Conservation (phyloP, 2,113 vertebrate genomes). For the Hirundichthys speculiger region DNA sequence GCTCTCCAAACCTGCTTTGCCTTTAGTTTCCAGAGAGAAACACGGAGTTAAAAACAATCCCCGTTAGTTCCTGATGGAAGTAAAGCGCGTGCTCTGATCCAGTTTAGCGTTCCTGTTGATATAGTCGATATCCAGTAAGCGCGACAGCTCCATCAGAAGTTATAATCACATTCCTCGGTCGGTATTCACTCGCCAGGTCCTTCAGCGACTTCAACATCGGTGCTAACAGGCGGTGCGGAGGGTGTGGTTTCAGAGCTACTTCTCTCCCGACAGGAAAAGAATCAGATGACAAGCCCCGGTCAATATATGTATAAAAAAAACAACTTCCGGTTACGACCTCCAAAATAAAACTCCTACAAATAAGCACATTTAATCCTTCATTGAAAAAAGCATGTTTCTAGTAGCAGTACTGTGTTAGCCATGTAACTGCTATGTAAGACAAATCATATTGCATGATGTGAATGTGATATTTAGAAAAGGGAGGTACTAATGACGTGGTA, state of each 20-base stretch:
- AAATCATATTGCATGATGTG: too few relatives aligned
- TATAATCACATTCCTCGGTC: constrained; percentile 16
- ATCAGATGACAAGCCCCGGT: constrained; percentile 70
- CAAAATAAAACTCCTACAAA: constrained; percentile 51
- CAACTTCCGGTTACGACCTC: not conserved
- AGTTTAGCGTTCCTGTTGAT: not conserved
- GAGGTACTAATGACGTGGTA: too few relatives aligned
- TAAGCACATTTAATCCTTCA: too few relatives aligned
- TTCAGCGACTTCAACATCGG: constrained; percentile 70
- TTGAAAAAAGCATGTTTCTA: too few relatives aligned
- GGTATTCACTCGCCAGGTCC: constrained; percentile 37
- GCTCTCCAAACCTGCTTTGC: constrained; percentile 47
- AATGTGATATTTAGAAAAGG: too few relatives aligned
- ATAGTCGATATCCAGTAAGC: constrained; percentile 26
- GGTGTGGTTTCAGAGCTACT: constrained; percentile 77
- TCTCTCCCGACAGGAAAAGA: constrained; percentile 77
- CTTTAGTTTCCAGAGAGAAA: constrained; percentile 39
- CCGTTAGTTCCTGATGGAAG: constrained; percentile 26
- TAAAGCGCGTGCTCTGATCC: constrained; percentile 18
- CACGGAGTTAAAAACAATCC: constrained; percentile 18
- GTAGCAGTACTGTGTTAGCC: too few relatives aligned
- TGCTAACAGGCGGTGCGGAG: constrained; percentile 60
- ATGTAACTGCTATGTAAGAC: too few relatives aligned
- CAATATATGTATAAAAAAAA: too few relatives aligned
- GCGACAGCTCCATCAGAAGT: constrained; percentile 24